These are phyloP conservation scores for Folsomia candida DNA, from an alignment of 2,888 invertebrate genomes.

Conservation along the genomic window DNA sequence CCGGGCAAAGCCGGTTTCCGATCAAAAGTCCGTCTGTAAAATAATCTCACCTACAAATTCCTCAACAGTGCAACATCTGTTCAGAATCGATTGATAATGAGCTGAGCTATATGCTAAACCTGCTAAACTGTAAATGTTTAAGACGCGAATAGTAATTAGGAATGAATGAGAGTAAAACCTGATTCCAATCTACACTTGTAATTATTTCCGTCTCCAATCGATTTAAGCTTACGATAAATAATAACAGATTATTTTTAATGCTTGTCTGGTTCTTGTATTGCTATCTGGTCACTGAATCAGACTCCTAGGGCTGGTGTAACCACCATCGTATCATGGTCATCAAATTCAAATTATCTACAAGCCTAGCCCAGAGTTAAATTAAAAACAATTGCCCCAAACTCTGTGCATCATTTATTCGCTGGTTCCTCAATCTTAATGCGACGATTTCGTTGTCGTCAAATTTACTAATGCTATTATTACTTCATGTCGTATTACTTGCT, in stretches of 20 bases:
- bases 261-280: no score
- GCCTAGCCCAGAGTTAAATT: no score
- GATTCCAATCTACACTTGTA: constrained; percentile 5
- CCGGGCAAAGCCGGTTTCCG: constrained; percentile 12
- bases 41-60: background rate
- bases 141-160: background rate
- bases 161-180: constrained; percentile 7
- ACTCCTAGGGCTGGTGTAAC: no score
- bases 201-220: background rate
- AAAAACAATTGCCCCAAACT: no score
- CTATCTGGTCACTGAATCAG: no score
- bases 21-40: background rate
- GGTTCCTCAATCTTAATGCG: background rate
- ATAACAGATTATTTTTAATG: background rate
- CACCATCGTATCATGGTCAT: no score
- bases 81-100: constrained; percentile 4
- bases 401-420: no score
- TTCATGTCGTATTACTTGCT: no score
- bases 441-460: background rate
- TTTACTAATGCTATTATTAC: no score
- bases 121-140: background rate
- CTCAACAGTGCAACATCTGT: background rate
- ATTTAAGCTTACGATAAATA: background rate
- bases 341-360: no score
- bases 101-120: background rate